A percentile compares a stretch with the other conserved stretches of the same genome.
Evolutionary conservation across 2,888 invertebrate species (phyloP).

Genomic region (Hypselothyrea guttata): DNA sequence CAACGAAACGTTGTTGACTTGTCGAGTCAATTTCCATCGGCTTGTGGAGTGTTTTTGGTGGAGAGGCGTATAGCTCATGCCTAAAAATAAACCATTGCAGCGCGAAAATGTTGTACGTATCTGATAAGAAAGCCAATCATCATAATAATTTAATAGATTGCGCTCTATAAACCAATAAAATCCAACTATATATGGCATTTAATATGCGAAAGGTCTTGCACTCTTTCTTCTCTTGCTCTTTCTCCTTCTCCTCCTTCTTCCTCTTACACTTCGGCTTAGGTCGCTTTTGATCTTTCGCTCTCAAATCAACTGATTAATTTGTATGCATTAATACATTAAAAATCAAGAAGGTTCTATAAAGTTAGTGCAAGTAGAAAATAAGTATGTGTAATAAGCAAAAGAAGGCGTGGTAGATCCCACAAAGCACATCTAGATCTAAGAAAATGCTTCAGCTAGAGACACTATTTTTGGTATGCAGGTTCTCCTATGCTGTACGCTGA

Average conservation of each 20-base stretch:
- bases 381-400: too few relatives aligned
- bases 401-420: too few relatives aligned
- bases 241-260: not conserved
- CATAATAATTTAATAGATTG: conserved; percentile 73
- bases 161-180: conserved; percentile 62
- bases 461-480: too few relatives aligned
- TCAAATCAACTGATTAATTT: too few relatives aligned
- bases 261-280: not conserved
- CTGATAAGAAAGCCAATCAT: conserved; percentile 64
- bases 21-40: conserved; percentile 20
- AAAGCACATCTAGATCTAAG: too few relatives aligned
- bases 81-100: conserved; percentile 68
- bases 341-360: too few relatives aligned
- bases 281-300: too few relatives aligned
- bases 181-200: conserved; percentile 28
- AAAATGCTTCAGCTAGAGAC: too few relatives aligned
- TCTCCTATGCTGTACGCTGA: too few relatives aligned
- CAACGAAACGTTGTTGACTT: conserved; percentile 5
- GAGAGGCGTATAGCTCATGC: conserved; percentile 57
- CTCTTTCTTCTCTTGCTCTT: not conserved
- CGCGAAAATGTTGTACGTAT: conserved; percentile 44
- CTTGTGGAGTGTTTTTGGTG: conserved; percentile 10
- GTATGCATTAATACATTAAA: too few relatives aligned
- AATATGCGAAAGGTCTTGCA: conserved; percentile 7
- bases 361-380: too few relatives aligned